phyloP scores from a whole-genome alignment of 35 echinoderm and acorn worm species.

The Apostichopus japonicus region DNA sequence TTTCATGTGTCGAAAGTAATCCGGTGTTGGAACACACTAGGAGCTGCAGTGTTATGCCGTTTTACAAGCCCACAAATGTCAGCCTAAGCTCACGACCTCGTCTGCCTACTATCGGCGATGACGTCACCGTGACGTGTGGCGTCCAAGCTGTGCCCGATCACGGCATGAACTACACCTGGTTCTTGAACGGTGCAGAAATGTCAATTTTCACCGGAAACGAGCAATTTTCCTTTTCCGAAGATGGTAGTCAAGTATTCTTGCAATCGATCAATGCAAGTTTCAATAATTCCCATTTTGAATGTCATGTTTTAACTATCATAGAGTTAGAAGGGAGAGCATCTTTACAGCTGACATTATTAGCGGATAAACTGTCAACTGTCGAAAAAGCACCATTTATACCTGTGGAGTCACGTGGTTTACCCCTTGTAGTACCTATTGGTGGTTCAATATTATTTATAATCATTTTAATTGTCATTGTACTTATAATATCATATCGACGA shows the following conservation, averaged over 20 bases:
- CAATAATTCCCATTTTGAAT: conserved; percentile 13
- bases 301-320: conserved; percentile 25
- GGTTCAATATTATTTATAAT: neutral
- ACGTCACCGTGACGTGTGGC: conserved; percentile 41
- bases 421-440: neutral
- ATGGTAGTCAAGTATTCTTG: neutral
- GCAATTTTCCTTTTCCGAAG: conserved; percentile 13
- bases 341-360: neutral
- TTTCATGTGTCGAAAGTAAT: conserved; percentile 63
- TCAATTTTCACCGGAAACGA: neutral
- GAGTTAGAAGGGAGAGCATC: conserved; percentile 28
- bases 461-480: neutral
- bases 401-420: neutral
- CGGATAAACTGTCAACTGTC: neutral
- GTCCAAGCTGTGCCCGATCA: conserved; percentile 32
- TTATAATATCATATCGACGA: neutral
- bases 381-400: neutral
- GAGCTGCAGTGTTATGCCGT: conserved; percentile 61
- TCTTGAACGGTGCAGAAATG: conserved; percentile 40
- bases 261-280: neutral
- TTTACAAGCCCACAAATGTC: conserved; percentile 64
- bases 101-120: conserved; percentile 34
- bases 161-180: conserved; percentile 70
- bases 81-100: conserved; percentile 2
- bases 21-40: conserved; percentile 31